These are phyloP conservation scores for Xyrauchen texanus DNA, from an alignment of 2,113 vertebrate species.

Conservation along the genomic window DNA sequence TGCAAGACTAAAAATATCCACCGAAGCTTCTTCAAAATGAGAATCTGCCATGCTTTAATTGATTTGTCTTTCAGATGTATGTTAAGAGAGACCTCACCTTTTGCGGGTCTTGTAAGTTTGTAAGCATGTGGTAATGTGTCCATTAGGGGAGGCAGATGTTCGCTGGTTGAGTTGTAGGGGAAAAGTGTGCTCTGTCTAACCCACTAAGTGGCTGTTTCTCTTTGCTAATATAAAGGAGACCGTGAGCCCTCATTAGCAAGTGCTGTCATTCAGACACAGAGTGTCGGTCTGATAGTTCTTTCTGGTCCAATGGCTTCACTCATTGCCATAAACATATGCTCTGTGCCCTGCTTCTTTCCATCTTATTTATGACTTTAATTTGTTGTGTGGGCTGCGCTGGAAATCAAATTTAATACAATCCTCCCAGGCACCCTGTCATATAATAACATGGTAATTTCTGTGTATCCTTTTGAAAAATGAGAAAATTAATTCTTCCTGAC, in stretches of 20 bases:
- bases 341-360: conserved; percentile 97
- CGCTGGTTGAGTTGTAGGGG: conserved; percentile 41
- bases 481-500: conserved; percentile 99
- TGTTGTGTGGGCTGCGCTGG: conserved; percentile 99
- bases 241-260: conserved; percentile 97
- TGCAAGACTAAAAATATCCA: not conserved
- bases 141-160: conserved; percentile 33
- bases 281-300: conserved; percentile 99
- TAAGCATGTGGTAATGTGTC: conserved; percentile 38
- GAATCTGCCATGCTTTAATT: conserved; percentile 14
- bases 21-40: conserved; percentile 3
- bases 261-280: conserved; percentile 99
- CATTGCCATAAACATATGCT: conserved; percentile 99
- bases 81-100: conserved; percentile 25
- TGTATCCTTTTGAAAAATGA: conserved; percentile 99
- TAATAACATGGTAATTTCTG: conserved; percentile 99
- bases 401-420: conserved; percentile 99
- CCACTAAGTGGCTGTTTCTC: conserved; percentile 80
- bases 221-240: conserved; percentile 89
- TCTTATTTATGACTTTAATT: conserved; percentile 99
- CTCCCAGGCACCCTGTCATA: conserved; percentile 99
- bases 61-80: conserved; percentile 33
- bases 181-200: conserved; percentile 60
- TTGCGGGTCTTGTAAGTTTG: conserved; percentile 28
- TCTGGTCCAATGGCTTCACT: conserved; percentile 99